Conservation (phyloP, 2,113 vertebrate species). For the Pseudorhombus dupliciocellatus region DNA sequence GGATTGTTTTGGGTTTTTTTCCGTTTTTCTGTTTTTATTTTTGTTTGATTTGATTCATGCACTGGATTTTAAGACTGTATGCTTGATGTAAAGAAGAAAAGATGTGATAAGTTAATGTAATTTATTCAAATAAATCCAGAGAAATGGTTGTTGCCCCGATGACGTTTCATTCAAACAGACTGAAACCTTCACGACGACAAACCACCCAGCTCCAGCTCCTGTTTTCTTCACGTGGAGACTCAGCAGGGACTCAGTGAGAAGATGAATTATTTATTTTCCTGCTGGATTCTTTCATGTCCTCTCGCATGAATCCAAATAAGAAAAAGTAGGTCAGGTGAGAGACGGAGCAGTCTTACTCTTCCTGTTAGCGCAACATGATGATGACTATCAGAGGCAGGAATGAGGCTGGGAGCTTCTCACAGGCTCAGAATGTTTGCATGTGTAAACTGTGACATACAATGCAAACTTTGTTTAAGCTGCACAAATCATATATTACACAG, state of each 20-base stretch:
- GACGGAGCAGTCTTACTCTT: slow-evolving; percentile 12
- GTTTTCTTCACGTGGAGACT: slow-evolving; percentile 8
- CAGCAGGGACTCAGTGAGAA: slow-evolving; percentile 15
- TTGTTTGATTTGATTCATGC: slow-evolving; percentile 75
- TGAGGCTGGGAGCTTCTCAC: slow-evolving; percentile 18
- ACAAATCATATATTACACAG: slow-evolving; percentile 36
- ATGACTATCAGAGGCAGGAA: neutral
- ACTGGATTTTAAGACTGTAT: slow-evolving; percentile 81
- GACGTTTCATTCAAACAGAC: slow-evolving; percentile 2
- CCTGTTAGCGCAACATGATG: slow-evolving; percentile 4
- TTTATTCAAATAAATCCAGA: slow-evolving; percentile 81
- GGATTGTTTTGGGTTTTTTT: slow-evolving; percentile 55
- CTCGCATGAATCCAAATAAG: slow-evolving; percentile 12
- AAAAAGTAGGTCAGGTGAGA: slow-evolving; percentile 41
- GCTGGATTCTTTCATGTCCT: slow-evolving; percentile 31
- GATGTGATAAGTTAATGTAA: slow-evolving; percentile 77
- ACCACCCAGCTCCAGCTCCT: neutral
- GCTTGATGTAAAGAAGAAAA: slow-evolving; percentile 78
- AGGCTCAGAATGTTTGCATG: neutral
- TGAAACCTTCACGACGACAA: neutral
- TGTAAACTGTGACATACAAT: slow-evolving; percentile 21
- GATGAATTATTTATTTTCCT: slow-evolving; percentile 55
- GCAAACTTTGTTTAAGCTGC: slow-evolving; percentile 11
- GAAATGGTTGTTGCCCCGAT: slow-evolving; percentile 46
- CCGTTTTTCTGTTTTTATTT: slow-evolving; percentile 35